Evolutionary conservation across 2,797 vertebrate species (phyloP), one percentile per base, ranked within the genome.

Genomic region (Pangasius sanitwongsei): DNA sequence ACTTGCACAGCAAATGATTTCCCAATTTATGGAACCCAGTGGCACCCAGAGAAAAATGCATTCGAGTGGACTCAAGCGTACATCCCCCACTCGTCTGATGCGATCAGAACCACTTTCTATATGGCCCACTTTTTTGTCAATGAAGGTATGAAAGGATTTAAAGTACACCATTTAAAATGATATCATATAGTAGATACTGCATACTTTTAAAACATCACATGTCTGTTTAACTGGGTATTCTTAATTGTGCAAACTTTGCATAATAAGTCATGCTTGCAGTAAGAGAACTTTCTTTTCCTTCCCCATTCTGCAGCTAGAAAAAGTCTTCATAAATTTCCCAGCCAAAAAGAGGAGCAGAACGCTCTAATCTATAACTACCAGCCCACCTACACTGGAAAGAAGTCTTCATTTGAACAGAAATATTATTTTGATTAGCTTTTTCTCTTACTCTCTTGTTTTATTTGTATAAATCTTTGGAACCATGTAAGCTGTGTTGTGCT

Each of bases 21-120:
- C 50, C 99, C 98, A 0, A 86, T 99, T 65, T 99, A 99, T 81
- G 97, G 94, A 0, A 94, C 98, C 0, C 98, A 99, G 87, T 99
- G 99, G 98, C 99, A 99, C 92, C 98, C 99, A 8, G 99, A 99
- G 95, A 99, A 99, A 93, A 97, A 96, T 65, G 93, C 96, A 4
- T 99, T 97, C 82, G 99, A 99, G 89, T 99, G 98, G 98, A 95
- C 70, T 0, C 92, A 57, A 0, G 9, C 90, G 0, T 96, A 94
- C 85, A 95, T 97, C 89, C 93, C 97, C 8, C 98, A 98, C 92
- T 94, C 95, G 0, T 92, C 94, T 0, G 87, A 94, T 0, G 97
- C 97, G 16, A 86, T 98, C 82, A 96, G 90, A 92, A 94, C 95
- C 77, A 95, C 97, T 0, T 98, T 97, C 95, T 97, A 97, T 69